phyloP scores from a whole-genome alignment of 2,888 invertebrate species.

The Acrobasis repandana region DNA sequence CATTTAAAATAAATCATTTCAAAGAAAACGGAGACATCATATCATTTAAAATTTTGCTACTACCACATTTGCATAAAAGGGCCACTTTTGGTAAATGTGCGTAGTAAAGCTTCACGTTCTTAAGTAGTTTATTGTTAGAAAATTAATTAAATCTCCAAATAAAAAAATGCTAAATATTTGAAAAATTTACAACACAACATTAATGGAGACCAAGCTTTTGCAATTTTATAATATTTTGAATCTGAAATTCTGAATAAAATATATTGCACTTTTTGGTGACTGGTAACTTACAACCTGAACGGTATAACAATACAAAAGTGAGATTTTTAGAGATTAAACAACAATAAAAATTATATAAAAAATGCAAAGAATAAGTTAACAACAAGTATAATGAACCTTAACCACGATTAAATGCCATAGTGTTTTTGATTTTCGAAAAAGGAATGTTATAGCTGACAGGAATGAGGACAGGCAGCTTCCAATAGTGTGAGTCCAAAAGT shows the following conservation, averaged over 20 bases:
- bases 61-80: too few species aligned
- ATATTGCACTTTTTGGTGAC: constrained; percentile 42
- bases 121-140: neutral
- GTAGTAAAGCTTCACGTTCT: too few species aligned
- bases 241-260: neutral
- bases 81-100: too few species aligned
- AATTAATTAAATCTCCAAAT: neutral
- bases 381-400: constrained; percentile 9
- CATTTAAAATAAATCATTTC: too few species aligned
- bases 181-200: neutral
- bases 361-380: neutral
- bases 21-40: too few species aligned
- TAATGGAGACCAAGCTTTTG: neutral
- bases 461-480: neutral
- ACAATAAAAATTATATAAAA: constrained; percentile 22
- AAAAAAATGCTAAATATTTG: neutral
- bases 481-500: neutral
- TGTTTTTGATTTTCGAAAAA: neutral
- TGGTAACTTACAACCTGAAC: constrained; percentile 40
- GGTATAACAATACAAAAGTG: constrained; percentile 22
- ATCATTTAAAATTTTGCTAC: too few species aligned
- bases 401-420: neutral
- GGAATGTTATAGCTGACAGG: constrained; percentile 7
- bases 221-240: neutral
- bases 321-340: constrained; percentile 23